A percentile compares a stretch with the other conserved stretches of the same genome.
Conservation (phyloP, 2,113 vertebrate genomes). For the Ageneiosus marmoratus region DNA sequence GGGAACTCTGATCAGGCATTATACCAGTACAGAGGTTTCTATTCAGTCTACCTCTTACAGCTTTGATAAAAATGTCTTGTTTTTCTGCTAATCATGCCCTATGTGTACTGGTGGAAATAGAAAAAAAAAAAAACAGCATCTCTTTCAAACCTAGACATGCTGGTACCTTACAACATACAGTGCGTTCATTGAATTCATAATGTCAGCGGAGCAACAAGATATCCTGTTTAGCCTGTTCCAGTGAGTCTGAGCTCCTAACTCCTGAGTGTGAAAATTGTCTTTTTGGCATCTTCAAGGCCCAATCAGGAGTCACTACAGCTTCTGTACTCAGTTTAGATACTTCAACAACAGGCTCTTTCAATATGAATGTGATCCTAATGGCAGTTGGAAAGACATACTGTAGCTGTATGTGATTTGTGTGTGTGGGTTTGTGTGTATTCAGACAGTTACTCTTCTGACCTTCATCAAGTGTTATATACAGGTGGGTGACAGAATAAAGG, state of each 20-base stretch:
- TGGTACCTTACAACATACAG: slow-evolving; percentile 20
- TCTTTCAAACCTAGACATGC: slow-evolving; percentile 7
- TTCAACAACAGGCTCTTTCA: slow-evolving; percentile 20
- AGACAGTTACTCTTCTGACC: background rate
- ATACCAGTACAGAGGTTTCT: background rate
- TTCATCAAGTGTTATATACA: slow-evolving; percentile 1
- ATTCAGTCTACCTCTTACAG: too few species aligned
- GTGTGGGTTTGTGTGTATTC: slow-evolving; percentile 10
- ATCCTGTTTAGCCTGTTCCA: slow-evolving; percentile 6
- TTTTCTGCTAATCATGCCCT: background rate
- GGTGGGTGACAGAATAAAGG: background rate
- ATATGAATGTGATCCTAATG: slow-evolving; percentile 18
- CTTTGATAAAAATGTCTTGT: background rate
- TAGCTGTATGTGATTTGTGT: background rate
- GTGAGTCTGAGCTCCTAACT: slow-evolving; percentile 22
- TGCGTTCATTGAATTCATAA: background rate
- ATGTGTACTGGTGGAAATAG: background rate
- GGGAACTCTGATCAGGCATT: background rate
- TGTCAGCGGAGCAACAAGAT: background rate
- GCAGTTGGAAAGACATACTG: slow-evolving; percentile 16
- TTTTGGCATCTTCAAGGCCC: slow-evolving; percentile 15
- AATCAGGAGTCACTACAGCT: slow-evolving; percentile 25
- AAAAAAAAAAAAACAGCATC: slow-evolving; percentile 8
- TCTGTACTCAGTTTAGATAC: slow-evolving; percentile 8
- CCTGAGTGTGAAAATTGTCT: slow-evolving; percentile 16